Base-by-base conservation (phyloP, 2,113 vertebrate genomes). In the Toxotes chatareus region DNA sequence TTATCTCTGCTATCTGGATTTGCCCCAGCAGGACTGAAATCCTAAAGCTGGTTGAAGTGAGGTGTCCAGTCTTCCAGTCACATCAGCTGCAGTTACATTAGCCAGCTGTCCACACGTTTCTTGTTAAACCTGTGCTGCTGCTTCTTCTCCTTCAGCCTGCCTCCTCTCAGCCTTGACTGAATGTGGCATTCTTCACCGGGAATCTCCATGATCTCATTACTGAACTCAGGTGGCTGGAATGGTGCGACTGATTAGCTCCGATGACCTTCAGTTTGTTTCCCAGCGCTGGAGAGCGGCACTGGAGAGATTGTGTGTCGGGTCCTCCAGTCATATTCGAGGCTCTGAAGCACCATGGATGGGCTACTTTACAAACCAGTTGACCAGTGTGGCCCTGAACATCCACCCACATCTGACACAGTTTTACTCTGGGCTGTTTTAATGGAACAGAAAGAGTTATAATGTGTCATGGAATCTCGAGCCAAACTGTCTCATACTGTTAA, bases 101-200 rank as follows among this genome's bases (percentile, higher is more conserved):
- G 34, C 76, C 84, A 84, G 83, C 72, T 86, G 85, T 74, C 66
- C 75, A 40, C 80, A 76, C 71, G 66, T 73, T 85, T 73, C 55
- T 57, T 2, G 73, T 79, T 77, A 67, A 83, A 63, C 76, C 57
- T 61, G 74, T n/a, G 27, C 38, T 40, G 38, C 8, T 27, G 2
- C 0, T 65, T 73, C 61, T 34, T 49, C 34, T 10, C 55, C 23
- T 59, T 57, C 21, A 67, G 68, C 42, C 62, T 8, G 21, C 31
- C 27, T 76, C 46, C 38, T 79, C 59, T 56, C 65, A 64, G 76
- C 71, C 6, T 62, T 67, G 44, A 66, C 60, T 68, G 21, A 72
- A 16, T 12, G 1, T 70, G 78, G 34, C 65, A 42, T 81, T 79
- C 38, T 69, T 84, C 76, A 67, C 11, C 4, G 36, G 62, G 71